Evolutionary conservation across 2,797 vertebrate species (phyloP).

Genomic region (Cuculus canorus): DNA sequence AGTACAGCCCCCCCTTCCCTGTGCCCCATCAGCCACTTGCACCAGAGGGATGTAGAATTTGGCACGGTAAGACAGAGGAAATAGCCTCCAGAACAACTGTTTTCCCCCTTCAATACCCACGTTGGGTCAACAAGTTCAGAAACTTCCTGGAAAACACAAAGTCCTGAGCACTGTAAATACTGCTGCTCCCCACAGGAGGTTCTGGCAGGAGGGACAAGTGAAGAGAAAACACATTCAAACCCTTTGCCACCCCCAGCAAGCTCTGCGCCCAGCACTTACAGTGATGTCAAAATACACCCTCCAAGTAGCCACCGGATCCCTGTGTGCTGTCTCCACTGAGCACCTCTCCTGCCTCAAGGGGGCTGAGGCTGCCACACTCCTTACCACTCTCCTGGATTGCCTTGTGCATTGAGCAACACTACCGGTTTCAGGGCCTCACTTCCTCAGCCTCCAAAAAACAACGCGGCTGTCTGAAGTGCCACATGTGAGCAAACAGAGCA

Average conservation of each 20-base stretch:
- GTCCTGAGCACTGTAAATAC: background rate
- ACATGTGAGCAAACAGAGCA: background rate
- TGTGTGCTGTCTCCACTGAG: background rate
- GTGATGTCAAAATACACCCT: accelerated
- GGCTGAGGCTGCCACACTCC: background rate
- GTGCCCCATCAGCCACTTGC: background rate
- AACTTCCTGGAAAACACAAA: slow-evolving; percentile 28
- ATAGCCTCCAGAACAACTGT: background rate
- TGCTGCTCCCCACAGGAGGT: background rate
- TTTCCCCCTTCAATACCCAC: background rate
- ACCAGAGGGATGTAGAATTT: background rate
- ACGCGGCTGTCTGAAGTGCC: background rate
- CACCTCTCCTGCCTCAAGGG: background rate
- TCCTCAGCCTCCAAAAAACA: slow-evolving; percentile 1
- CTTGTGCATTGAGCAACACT: background rate
- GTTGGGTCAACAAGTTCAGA: background rate
- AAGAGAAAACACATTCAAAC: background rate
- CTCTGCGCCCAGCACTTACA: accelerated
- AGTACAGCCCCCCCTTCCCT: background rate
- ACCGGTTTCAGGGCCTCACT: background rate
- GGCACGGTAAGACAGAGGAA: background rate
- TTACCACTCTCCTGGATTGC: background rate
- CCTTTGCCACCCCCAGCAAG: accelerated
- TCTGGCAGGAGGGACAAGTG: accelerated
- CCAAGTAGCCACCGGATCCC: background rate